Evolutionary conservation across 2,113 vertebrate species (phyloP).

Genomic region (Sclerurus mexicanus): DNA sequence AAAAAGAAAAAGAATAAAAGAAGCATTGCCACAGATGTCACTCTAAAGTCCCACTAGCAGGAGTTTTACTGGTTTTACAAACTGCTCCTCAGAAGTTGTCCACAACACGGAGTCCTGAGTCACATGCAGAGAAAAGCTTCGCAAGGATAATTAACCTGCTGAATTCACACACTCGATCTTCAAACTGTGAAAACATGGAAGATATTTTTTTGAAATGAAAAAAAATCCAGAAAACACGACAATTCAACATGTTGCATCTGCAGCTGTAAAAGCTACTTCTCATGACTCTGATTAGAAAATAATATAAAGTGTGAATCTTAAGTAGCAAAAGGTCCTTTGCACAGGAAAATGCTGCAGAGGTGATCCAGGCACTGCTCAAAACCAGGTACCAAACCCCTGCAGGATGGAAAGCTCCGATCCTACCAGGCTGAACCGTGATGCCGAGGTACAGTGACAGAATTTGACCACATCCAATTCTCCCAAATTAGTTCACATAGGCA

Average conservation of each 20-base stretch:
- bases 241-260: rapidly evolving
- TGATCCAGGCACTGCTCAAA: not conserved
- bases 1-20: not conserved
- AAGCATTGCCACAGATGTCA: not conserved
- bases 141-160: not conserved
- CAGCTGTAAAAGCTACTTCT: not conserved
- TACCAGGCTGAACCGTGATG: rapidly evolving
- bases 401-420: rapidly evolving
- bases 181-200: not conserved
- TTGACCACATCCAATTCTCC: conserved; percentile 4
- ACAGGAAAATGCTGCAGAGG: not conserved
- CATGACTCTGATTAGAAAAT: not conserved
- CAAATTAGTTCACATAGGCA: conserved; percentile 60
- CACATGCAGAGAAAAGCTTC: not conserved
- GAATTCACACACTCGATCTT: not conserved
- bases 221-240: rapidly evolving
- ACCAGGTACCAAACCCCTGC: rapidly evolving
- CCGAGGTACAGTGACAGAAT: not conserved
- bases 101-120: rapidly evolving
- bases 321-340: not conserved
- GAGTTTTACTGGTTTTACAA: not conserved
- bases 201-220: not conserved
- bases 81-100: rapidly evolving
- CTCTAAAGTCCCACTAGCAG: not conserved
- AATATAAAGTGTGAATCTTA: rapidly evolving